phyloP scores from a whole-genome alignment of 2,113 vertebrate species.

The Columba janthina region DNA sequence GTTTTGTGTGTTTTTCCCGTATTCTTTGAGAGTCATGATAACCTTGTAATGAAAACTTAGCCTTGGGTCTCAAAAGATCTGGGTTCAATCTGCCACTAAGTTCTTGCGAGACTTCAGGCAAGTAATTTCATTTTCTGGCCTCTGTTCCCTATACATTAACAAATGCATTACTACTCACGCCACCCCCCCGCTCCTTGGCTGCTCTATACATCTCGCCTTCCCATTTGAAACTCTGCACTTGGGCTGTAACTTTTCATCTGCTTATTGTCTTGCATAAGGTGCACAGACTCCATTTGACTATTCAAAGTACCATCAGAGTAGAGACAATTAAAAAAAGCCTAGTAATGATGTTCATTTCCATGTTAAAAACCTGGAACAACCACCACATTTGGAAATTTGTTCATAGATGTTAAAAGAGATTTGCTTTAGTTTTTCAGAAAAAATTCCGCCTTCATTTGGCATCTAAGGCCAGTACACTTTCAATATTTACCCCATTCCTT shows the following conservation, averaged over 20 bases:
- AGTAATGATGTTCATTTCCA: background rate
- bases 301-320: background rate
- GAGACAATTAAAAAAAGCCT: background rate
- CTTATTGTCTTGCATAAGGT: background rate
- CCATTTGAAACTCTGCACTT: background rate
- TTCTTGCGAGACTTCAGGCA: background rate
- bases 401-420: background rate
- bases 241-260: background rate
- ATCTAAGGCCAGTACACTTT: background rate
- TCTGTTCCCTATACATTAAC: background rate
- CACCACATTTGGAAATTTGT: background rate
- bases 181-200: background rate
- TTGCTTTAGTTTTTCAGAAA: background rate
- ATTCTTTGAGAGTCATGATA: background rate
- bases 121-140: background rate
- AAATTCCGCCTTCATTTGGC: background rate
- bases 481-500: background rate
- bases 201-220: background rate
- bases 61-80: background rate
- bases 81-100: background rate
- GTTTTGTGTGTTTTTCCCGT: background rate
- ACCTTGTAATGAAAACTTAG: conserved; percentile 27
- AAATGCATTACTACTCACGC: background rate
- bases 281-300: background rate
- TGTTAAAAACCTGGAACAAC: background rate